Percentiles rank a stretch among this genome's conserved stretches.
phyloP scores from a whole-genome alignment of 92 coral and sea anemone species.

The Desmophyllum pertusum region DNA sequence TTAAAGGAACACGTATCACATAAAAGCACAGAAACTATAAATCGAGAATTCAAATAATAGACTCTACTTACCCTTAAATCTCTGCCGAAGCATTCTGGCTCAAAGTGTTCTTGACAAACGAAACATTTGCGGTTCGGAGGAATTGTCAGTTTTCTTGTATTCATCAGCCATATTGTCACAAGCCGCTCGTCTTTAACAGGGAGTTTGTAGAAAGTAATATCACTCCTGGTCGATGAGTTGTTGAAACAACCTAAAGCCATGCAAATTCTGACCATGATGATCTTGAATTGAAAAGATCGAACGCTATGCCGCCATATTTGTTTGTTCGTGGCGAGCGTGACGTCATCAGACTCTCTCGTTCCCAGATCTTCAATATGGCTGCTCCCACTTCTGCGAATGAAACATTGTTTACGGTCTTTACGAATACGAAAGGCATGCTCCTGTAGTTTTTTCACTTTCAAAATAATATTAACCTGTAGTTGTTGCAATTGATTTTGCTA shows the following conservation, averaged over 20 bases:
- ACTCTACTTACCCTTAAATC: background rate
- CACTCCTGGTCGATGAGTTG: background rate
- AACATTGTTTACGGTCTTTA: too few relatives aligned
- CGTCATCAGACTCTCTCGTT: constrained; percentile 3
- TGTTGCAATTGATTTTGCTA: too few relatives aligned
- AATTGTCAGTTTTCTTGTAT: background rate
- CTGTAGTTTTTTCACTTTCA: too few relatives aligned
- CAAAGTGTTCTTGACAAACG: too few relatives aligned
- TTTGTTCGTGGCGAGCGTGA: background rate
- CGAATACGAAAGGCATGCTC: too few relatives aligned
- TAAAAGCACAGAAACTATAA: background rate
- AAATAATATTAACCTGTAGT: too few relatives aligned
- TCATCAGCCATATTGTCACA: constrained; percentile 14
- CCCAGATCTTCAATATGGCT: background rate
- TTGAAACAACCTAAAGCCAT: constrained; percentile 7
- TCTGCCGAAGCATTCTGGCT: constrained; percentile 5
- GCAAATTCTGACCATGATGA: background rate
- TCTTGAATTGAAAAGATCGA: background rate
- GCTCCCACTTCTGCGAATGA: too few relatives aligned
- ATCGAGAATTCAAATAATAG: background rate
- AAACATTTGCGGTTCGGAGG: too few relatives aligned
- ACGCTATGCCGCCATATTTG: constrained; percentile 12
- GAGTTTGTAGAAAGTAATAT: background rate
- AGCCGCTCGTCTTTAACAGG: background rate
- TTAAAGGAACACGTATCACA: too few relatives aligned